Percentiles rank a stretch among this genome's conserved stretches.
Conservation (phyloP, 1,140 invertebrate genomes). For the Bradysia coprophila region DNA sequence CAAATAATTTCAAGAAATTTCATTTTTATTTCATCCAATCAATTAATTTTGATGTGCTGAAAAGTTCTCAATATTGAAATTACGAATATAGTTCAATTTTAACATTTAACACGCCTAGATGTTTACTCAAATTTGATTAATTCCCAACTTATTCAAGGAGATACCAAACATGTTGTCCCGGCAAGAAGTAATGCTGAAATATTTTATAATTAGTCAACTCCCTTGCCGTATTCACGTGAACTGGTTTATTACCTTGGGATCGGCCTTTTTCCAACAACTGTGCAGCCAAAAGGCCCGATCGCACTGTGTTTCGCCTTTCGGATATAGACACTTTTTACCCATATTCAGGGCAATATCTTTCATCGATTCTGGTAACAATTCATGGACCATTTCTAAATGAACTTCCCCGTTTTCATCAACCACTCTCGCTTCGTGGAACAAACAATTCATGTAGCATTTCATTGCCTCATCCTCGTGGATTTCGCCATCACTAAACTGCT, state of each 20-base stretch:
- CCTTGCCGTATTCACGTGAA: no score
- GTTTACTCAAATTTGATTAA: no score
- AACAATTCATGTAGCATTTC: slow-evolving; percentile 7
- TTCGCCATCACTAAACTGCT: neutral
- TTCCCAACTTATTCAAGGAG: no score
- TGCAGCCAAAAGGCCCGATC: slow-evolving; percentile 21
- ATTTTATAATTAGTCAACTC: no score
- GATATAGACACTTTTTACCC: slow-evolving; percentile 12
- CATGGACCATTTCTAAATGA: slow-evolving; percentile 13
- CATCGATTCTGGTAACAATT: slow-evolving; percentile 9
- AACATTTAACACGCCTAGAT: no score
- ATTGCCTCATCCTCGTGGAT: neutral
- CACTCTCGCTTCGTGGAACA: slow-evolving; percentile 15
- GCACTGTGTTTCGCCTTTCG: slow-evolving; percentile 15
- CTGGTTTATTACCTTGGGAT: slow-evolving; percentile 16
- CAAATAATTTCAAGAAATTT: no score
- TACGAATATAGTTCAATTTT: no score
- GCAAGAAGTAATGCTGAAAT: no score
- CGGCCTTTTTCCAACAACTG: slow-evolving; percentile 20
- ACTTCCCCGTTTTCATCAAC: slow-evolving; percentile 19
- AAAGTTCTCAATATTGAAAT: no score
- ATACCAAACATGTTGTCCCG: no score
- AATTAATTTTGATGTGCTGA: no score
- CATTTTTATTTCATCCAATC: no score
- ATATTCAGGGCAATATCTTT: slow-evolving; percentile 10